Base-by-base conservation (phyloP, 2,113 vertebrate genomes). In the Xiphorhynchus elegans region DNA sequence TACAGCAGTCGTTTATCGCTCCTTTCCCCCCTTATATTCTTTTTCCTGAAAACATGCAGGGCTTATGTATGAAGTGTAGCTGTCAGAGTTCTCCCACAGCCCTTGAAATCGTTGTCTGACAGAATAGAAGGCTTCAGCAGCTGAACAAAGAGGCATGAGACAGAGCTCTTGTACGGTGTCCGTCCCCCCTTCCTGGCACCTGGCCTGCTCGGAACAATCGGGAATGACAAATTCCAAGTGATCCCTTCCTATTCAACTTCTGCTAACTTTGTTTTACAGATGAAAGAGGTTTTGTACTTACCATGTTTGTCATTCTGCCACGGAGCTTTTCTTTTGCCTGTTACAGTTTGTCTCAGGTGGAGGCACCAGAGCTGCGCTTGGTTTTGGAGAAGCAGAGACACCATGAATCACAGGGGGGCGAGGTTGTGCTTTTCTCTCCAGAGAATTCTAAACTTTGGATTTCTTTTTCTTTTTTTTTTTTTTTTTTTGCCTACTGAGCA, bases 111-210 rank as follows among this genome's bases (percentile, higher is more conserved):
- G 69, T 10, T 62, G 28, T 64, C 56, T 89, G 93, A 44, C 89
- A 87, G 83, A 59, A 47, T n/a, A 13, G 66, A 92, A 96, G 91
- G 86, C 84, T 93, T 46, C 60, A 74, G 80, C 66, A 93, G 83
- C 73, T 44, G 89, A 81, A 92, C 86, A 87, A 59, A 81, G 87
- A 89, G 62, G 77, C 87, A 33, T 3, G 2, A 2, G 31, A 29
- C 93, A 76, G 66, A 70, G 90, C 90, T 75, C 70, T 86, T 55
- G 72, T 75, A 49, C 6, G 0, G 44, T 52, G 84, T 78, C 86
- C 33, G 0, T 86, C 87, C 93, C 89, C 83, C 59, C 52, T 73
- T 1, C 18, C 82, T 88, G 92, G 82, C 78, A 44, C 88, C 58
- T 29, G 72, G 75, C 75, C 90, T 47, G 85, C 84, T 89, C 59